phyloP scores from a whole-genome alignment of 2,888 invertebrate genomes.

The Tubulanus polymorphus region DNA sequence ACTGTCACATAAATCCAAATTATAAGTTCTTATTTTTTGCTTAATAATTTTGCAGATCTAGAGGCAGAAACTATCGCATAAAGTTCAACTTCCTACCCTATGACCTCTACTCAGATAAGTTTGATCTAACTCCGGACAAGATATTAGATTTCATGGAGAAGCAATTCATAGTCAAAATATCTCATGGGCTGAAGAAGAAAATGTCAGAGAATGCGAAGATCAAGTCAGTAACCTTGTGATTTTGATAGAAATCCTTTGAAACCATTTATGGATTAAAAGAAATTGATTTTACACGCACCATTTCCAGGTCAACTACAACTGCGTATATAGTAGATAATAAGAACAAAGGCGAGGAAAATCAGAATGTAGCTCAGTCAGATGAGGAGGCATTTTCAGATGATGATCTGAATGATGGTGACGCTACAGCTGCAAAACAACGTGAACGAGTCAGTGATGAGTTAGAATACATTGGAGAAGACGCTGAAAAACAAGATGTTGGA shows the following conservation, averaged over 20 bases:
- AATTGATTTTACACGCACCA: neutral
- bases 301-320: neutral
- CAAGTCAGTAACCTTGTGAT: conserved; percentile 11
- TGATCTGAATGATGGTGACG: conserved; percentile 65
- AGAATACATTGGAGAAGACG: conserved; percentile 54
- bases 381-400: conserved; percentile 54
- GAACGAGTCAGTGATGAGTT: conserved; percentile 33
- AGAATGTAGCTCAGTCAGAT: conserved; percentile 50
- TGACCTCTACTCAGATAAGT: conserved; percentile 67
- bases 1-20: conserved; percentile 13
- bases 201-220: conserved; percentile 19
- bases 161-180: conserved; percentile 41
- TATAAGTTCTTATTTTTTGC: conserved; percentile 13
- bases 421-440: conserved; percentile 57
- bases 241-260: neutral
- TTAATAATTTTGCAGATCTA: conserved; percentile 23
- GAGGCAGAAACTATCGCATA: conserved; percentile 64
- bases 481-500: conserved; percentile 42
- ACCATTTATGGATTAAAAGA: neutral
- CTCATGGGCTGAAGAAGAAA: conserved; percentile 28
- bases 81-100: conserved; percentile 72
- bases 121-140: conserved; percentile 66
- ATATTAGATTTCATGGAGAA: conserved; percentile 72
- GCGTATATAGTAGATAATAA: neutral
- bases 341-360: too few species aligned